Conservation (phyloP, 1,140 invertebrate species). For the Heliconius eleuchia region DNA sequence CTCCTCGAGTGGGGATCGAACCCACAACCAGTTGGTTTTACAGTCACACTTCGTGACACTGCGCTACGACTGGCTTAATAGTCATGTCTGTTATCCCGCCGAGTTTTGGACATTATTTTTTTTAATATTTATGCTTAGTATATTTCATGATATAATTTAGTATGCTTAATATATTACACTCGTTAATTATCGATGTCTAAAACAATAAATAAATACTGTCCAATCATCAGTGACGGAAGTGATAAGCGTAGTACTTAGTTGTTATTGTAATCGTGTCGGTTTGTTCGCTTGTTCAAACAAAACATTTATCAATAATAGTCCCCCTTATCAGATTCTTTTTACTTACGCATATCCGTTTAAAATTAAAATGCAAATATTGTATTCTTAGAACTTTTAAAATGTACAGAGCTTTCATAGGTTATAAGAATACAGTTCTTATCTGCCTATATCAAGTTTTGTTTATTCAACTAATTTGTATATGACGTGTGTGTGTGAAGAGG, state of each 20-base stretch:
- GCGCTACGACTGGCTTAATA: no score
- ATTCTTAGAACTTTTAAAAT: not conserved
- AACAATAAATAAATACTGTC: conserved; percentile 20
- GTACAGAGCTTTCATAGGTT: no score
- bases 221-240: conserved; percentile 15
- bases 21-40: no score
- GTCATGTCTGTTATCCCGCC: no score
- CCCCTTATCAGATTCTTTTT: conserved; percentile 14
- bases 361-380: not conserved
- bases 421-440: no score
- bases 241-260: conserved; percentile 13
- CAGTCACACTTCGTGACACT: no score
- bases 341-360: not conserved
- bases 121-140: not conserved
- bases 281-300: conserved; percentile 15
- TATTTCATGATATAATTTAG: not conserved
- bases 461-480: no score
- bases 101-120: not conserved
- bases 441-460: no score
- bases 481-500: no score
- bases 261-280: conserved; percentile 10
- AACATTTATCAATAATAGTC: conserved; percentile 12
- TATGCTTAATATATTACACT: not conserved
- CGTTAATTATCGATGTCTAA: not conserved
- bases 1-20: no score